Percentiles rank a stretch among this genome's conserved stretches.
phyloP scores from a whole-genome alignment of 2,797 vertebrate genomes.

The Antennarius maculatus region DNA sequence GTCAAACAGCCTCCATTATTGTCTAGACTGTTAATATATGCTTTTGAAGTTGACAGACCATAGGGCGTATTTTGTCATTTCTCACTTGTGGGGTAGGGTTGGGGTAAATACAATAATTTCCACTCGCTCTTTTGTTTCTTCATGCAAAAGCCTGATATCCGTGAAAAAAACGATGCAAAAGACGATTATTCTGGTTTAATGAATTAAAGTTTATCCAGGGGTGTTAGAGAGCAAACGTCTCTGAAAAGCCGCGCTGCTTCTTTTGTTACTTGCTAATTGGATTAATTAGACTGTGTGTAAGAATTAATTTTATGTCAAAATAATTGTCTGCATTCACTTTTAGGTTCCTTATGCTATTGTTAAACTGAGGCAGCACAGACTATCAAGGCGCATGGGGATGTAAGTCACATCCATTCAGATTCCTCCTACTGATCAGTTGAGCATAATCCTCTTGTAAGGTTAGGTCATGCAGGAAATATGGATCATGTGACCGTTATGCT shows the following conservation, averaged over 20 bases:
- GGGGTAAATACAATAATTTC: not conserved
- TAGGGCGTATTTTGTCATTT: not conserved
- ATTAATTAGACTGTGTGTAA: not conserved
- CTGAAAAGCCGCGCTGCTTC: not conserved
- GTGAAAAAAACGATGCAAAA: not conserved
- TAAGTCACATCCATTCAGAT: not conserved
- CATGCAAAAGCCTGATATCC: not conserved
- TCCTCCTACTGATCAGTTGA: too few species aligned
- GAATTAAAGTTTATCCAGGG: not conserved
- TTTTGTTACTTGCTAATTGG: not conserved
- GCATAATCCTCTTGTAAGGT: too few species aligned
- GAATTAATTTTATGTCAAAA: not conserved
- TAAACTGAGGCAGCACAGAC: too few species aligned
- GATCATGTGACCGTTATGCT: too few species aligned
- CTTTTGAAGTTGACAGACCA: not conserved
- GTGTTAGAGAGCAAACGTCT: not conserved
- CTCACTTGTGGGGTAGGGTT: not conserved
- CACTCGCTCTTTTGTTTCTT: not conserved
- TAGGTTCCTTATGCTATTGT: too few species aligned
- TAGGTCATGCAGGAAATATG: too few species aligned
- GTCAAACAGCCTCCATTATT: constrained; percentile 26
- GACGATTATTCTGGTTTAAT: not conserved
- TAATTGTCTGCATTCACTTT: too few species aligned
- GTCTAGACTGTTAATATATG: constrained; percentile 2
- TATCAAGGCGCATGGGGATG: not conserved